Base-by-base conservation (phyloP, 2,113 vertebrate species). In the Puma concolor region DNA sequence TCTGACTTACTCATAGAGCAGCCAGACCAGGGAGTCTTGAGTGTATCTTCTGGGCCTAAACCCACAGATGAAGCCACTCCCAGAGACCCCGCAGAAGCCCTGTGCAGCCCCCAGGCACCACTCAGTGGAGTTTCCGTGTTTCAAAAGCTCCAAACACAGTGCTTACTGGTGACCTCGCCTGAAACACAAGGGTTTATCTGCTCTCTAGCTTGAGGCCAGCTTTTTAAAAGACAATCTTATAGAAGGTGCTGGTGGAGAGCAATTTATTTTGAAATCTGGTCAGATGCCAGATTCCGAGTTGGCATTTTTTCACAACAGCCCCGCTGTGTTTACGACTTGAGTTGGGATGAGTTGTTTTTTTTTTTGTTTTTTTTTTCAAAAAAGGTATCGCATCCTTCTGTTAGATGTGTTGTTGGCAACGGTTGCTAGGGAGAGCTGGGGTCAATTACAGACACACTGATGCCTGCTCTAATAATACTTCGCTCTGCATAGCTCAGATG, bases 401-500 rank as follows among this genome's bases (percentile, higher is more conserved):
- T 99, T 99, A 98, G 98, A 99, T 97, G 98, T 99, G 99, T 98
- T 99, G 98, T 98, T 99, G 97, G 98, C 95, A 1, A 4, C 36
- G 7, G 99, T 99, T 98, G 98, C 98, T 97, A 99, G 97, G 99
- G 98, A 98, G 94, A 98, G 98, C 90, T 95, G 99, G 98, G 98
- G 98, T 98, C 98, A 97, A 95, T 99, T 99, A 99, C 99, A 99
- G 98, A 77, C 97, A 87, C 98, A 97, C 98, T 98, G 99, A 99
- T 98, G 98, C 91, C 92, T 97, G 95, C 99, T 98, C 99, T 99
- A 99, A 99, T 98, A 99, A 99, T 99, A 97, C 99, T 98, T 95
- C 82, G 96, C 98, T 98, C 98, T 97, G 98, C 99, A 99, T 98
- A 99, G 98, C 97, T 99, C 89, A 97, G 98, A 98, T 98, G 98